Percentiles rank a stretch among this genome's conserved stretches.
Conservation (phyloP, 2,113 vertebrate species). For the Leptobrachium leishanense region DNA sequence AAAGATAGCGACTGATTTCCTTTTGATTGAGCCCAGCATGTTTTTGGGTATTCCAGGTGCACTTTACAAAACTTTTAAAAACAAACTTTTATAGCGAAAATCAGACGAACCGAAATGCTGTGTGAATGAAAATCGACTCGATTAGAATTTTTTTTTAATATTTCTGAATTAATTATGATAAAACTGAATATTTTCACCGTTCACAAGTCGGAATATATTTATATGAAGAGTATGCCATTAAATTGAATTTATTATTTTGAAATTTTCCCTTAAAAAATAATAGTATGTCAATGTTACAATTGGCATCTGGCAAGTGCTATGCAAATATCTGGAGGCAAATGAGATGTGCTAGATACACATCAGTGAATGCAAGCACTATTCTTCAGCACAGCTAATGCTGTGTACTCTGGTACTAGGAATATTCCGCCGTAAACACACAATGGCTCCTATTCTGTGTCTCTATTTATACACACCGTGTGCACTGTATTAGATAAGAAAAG, state of each 20-base stretch:
- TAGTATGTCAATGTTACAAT: not conserved
- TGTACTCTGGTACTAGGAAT: not conserved
- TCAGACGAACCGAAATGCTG: no score
- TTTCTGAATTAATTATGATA: no score
- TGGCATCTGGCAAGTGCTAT: constrained; percentile 44
- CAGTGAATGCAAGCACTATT: constrained; percentile 37
- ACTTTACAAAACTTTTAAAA: no score
- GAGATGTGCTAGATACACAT: constrained; percentile 25
- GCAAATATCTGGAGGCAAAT: constrained; percentile 47
- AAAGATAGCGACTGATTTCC: no score
- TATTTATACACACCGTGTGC: not conserved
- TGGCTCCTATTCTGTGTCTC: constrained; percentile 11
- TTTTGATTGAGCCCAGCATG: no score
- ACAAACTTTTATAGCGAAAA: no score
- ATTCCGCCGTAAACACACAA: constrained; percentile 33
- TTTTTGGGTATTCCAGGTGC: no score
- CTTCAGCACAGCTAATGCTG: not conserved
- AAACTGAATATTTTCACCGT: no score
- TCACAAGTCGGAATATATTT: no score
- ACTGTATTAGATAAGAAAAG: not conserved
- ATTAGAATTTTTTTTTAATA: no score
- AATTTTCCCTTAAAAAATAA: constrained; percentile 23
- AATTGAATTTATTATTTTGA: not conserved
- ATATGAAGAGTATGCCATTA: no score
- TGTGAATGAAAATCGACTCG: no score